Conservation (phyloP, 2,888 invertebrate species). For the Spisula subtruncata region DNA sequence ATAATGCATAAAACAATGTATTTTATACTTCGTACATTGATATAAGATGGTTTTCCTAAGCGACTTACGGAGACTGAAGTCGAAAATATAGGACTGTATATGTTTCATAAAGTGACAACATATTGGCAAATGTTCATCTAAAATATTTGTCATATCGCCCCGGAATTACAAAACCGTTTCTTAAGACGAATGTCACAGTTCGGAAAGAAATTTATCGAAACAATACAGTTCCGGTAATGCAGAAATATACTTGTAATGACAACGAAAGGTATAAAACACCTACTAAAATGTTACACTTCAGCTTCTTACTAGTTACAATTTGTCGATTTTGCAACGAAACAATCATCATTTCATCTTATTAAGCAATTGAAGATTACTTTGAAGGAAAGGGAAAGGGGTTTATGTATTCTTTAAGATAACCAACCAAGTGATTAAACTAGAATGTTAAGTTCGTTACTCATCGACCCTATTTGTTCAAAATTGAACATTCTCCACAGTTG, state of each 20-base stretch:
- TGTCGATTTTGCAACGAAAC: not conserved
- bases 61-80: not conserved
- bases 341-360: conserved; percentile 32
- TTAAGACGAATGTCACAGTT: conserved; percentile 12
- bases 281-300: not conserved
- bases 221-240: not conserved
- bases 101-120: not conserved
- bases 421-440: not conserved
- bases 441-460: not conserved
- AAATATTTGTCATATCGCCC: not conserved
- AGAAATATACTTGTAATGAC: not conserved
- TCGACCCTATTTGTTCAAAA: not conserved
- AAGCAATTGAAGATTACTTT: conserved; percentile 24
- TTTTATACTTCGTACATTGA: conserved; percentile 3
- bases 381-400: not conserved
- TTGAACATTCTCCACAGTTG: too few relatives aligned
- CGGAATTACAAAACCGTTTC: not conserved
- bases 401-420: not conserved
- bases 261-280: not conserved
- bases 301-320: conserved; percentile 8
- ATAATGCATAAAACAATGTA: not conserved
- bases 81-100: not conserved
- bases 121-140: not conserved
- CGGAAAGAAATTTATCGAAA: not conserved
- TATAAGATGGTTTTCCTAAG: not conserved